Evolutionary conservation across 2,113 vertebrate species (phyloP).

Genomic region (Datnioides undecimradiatus): DNA sequence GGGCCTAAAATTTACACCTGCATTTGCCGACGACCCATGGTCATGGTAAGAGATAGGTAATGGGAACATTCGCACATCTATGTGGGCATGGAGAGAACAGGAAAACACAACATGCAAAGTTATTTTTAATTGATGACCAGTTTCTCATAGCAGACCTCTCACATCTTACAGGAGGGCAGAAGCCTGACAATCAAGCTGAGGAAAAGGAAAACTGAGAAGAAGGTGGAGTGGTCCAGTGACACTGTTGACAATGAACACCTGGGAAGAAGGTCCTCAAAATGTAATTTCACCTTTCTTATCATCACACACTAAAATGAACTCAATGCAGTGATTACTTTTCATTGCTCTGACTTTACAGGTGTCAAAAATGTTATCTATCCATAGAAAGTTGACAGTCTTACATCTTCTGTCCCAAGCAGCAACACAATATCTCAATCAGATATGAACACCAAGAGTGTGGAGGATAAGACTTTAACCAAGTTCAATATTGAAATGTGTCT

Average conservation of each 20-base stretch:
- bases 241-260: constrained; percentile 95
- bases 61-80: neutral
- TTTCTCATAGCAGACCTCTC: neutral
- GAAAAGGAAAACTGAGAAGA: constrained; percentile 94
- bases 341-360: neutral
- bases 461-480: too few species aligned
- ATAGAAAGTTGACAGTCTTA: neutral
- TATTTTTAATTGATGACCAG: neutral
- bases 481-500: too few species aligned
- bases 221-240: constrained; percentile 95
- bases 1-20: too few species aligned
- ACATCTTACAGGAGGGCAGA: constrained; percentile 86
- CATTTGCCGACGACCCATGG: neutral
- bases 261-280: constrained; percentile 93
- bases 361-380: neutral
- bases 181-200: constrained; percentile 93
- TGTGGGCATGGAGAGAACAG: neutral
- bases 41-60: neutral
- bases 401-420: neutral
- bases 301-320: neutral
- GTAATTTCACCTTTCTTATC: constrained; percentile 80
- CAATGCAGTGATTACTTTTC: neutral
- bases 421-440: neutral
- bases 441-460: neutral
- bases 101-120: neutral